Percentiles rank a stretch among this genome's conserved stretches.
Conservation (phyloP, 2,888 invertebrate species). For the Temnothorax rugatulus region DNA sequence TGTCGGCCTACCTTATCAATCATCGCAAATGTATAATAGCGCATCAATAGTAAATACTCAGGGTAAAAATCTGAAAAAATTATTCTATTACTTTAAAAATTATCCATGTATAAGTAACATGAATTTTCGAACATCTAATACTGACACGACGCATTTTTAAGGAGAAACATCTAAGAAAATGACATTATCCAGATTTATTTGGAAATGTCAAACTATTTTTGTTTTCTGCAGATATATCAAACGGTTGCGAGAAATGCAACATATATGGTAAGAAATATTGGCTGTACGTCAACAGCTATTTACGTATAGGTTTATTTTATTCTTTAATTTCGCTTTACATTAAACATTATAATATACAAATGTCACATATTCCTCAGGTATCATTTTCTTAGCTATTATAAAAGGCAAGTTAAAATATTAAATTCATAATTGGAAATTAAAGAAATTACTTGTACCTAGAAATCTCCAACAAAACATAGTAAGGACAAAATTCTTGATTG, state of each 20-base stretch:
- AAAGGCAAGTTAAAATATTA: constrained; percentile 7
- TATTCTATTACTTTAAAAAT: constrained; percentile 60
- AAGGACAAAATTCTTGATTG: neutral
- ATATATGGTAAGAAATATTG: constrained; percentile 3
- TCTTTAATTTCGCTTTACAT: constrained; percentile 6
- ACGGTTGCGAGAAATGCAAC: neutral
- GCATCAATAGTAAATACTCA: constrained; percentile 63
- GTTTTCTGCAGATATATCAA: constrained; percentile 1
- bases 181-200: neutral
- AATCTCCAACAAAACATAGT: neutral
- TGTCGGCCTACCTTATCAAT: constrained; percentile 66
- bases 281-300: neutral
- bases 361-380: constrained; percentile 21
- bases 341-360: constrained; percentile 16
- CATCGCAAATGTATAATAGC: constrained; percentile 33
- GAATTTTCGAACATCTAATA: constrained; percentile 43
- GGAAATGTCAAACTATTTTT: neutral
- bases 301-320: constrained; percentile 28
- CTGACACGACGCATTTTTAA: constrained; percentile 33
- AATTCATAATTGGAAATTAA: constrained; percentile 19
- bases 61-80: constrained; percentile 62
- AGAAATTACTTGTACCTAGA: neutral
- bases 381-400: constrained; percentile 23
- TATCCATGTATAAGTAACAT: constrained; percentile 43
- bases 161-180: neutral